These are phyloP conservation scores for Nothobranchius kuhntae DNA, from an alignment of 2,113 vertebrate species.

Conservation along the genomic window DNA sequence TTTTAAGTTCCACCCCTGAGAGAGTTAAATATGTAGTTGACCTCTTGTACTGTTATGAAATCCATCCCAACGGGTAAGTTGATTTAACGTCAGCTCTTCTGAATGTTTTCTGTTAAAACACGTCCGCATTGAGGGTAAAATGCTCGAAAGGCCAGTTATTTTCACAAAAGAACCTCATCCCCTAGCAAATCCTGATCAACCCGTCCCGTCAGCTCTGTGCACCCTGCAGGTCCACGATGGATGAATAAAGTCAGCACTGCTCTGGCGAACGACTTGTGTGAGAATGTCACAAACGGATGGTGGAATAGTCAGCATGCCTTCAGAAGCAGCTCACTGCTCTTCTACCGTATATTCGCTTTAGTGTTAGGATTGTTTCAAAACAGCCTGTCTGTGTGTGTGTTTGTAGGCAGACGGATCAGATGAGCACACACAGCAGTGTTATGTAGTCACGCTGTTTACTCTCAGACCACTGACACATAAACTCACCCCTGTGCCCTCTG, in stretches of 20 bases:
- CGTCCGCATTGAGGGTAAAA: not conserved
- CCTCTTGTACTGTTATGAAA: slow-evolving; percentile 36
- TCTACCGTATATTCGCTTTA: slow-evolving; percentile 33
- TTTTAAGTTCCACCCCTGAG: slow-evolving; percentile 30
- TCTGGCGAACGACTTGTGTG: slow-evolving; percentile 35
- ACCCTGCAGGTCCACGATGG: slow-evolving; percentile 38
- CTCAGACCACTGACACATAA: slow-evolving; percentile 69
- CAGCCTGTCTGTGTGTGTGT: slow-evolving; percentile 22
- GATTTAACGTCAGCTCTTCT: not conserved
- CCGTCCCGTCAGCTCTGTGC: slow-evolving; percentile 52
- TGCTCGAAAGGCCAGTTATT: not conserved
- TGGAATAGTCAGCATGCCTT: slow-evolving; percentile 71
- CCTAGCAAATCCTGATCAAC: slow-evolving; percentile 4
- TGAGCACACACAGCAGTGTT: slow-evolving; percentile 60
- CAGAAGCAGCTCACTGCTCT: slow-evolving; percentile 21
- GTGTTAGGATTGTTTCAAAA: slow-evolving; percentile 30
- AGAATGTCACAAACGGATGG: slow-evolving; percentile 74
- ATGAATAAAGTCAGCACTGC: slow-evolving; percentile 10
- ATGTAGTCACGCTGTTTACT: slow-evolving; percentile 68
- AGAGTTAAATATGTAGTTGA: slow-evolving; percentile 20
- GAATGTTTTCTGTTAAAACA: slow-evolving; percentile 2
- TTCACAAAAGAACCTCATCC: no score
- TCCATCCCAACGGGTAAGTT: not conserved
- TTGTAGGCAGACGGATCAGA: slow-evolving; percentile 35
- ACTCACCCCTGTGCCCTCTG: slow-evolving; percentile 46